phyloP scores from a whole-genome alignment of 2,888 invertebrate genomes.

The Sturmia bella region DNA sequence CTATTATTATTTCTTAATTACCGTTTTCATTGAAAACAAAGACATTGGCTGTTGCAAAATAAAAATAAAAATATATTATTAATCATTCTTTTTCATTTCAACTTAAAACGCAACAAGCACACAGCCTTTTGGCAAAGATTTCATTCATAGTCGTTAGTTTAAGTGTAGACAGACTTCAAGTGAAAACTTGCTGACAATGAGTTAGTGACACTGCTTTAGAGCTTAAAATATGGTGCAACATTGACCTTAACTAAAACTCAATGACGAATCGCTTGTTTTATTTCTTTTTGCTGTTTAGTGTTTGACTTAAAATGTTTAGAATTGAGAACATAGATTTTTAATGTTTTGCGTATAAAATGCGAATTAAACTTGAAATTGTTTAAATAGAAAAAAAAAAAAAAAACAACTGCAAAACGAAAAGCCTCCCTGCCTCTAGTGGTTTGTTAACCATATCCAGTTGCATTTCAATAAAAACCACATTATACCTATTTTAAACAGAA shows the following conservation, averaged over 20 bases:
- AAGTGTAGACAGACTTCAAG: slow-evolving; percentile 34
- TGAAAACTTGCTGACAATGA: slow-evolving; percentile 69
- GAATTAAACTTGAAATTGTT: slow-evolving; percentile 62
- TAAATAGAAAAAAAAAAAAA: slow-evolving; percentile 13
- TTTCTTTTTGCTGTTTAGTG: slow-evolving; percentile 2
- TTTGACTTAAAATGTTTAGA: slow-evolving; percentile 47
- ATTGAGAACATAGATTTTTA: slow-evolving; percentile 65
- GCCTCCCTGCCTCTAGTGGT: slow-evolving; percentile 56
- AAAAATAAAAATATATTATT: neutral
- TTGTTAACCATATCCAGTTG: slow-evolving; percentile 58
- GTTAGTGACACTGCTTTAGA: slow-evolving; percentile 64
- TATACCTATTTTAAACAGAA: slow-evolving; percentile 37
- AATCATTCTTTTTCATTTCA: slow-evolving; percentile 34
- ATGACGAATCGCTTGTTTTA: slow-evolving; percentile 60
- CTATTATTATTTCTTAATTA: neutral
- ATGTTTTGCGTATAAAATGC: slow-evolving; percentile 13
- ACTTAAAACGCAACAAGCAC: slow-evolving; percentile 17
- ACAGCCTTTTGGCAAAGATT: slow-evolving; percentile 54
- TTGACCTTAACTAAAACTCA: slow-evolving; percentile 68
- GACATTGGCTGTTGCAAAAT: neutral
- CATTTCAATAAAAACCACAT: slow-evolving; percentile 68
- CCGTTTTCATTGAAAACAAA: slow-evolving; percentile 19
- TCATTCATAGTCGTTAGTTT: slow-evolving; percentile 36
- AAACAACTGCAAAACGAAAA: slow-evolving; percentile 5
- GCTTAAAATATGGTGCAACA: slow-evolving; percentile 67